A percentile compares a stretch with the other conserved stretches of the same genome.
Evolutionary conservation across 1,140 invertebrate species (phyloP).

Genomic region (Sarcophaga bullata): DNA sequence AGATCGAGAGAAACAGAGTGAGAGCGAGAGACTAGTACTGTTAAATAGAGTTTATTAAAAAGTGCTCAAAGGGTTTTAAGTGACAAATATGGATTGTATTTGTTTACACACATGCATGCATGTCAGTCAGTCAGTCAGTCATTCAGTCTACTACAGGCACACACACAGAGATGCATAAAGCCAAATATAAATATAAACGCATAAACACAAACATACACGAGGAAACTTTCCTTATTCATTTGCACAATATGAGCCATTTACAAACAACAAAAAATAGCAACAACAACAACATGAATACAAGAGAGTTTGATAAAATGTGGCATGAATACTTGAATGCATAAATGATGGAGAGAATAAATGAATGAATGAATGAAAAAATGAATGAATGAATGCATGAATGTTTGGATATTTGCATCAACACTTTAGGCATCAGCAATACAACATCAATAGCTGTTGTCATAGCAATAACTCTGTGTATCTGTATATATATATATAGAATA

Average conservation of each 20-base stretch:
- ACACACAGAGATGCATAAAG: not conserved
- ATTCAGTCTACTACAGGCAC: too few species aligned
- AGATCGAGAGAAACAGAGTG: not conserved
- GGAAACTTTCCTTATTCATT: not conserved
- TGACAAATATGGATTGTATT: constrained; percentile 41
- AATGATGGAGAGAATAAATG: not conserved
- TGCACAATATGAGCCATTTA: not conserved
- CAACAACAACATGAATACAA: too few species aligned
- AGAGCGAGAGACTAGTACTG: not conserved
- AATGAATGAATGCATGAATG: not conserved
- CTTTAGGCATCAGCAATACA: not conserved
- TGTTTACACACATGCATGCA: constrained; percentile 28
- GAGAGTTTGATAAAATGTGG: constrained; percentile 6
- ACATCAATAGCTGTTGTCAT: not conserved
- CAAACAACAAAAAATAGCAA: not conserved
- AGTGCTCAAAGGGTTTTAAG: constrained; percentile 39
- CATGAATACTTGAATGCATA: constrained; percentile 3
- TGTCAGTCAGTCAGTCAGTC: not conserved
- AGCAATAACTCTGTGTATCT: not conserved
- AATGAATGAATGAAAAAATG: not conserved
- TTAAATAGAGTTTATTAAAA: constrained; percentile 39
- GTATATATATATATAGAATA: not conserved
- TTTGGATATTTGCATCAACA: constrained; percentile 17
- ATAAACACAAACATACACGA: too few species aligned
- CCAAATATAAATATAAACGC: too few species aligned